Conservation (phyloP, 2,113 vertebrate genomes). For the Megalops atlanticus region DNA sequence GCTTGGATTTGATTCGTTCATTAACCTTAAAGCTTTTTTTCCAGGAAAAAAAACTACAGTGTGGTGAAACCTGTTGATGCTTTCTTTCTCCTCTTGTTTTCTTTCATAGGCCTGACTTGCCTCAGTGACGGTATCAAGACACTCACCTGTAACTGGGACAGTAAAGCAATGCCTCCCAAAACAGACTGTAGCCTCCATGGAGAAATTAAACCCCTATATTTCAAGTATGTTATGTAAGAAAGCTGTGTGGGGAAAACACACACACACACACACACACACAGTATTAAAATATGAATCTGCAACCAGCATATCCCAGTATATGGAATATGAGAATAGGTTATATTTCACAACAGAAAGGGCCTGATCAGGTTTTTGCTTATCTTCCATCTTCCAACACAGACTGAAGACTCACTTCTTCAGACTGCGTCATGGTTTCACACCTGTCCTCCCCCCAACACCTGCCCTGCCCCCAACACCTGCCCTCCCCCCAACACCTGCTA, state of each 20-base stretch:
- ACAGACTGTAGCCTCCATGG: conserved; percentile 45
- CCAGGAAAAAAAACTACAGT: background rate
- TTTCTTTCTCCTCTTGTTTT: background rate
- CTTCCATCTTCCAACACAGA: too few species aligned
- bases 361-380: too few species aligned
- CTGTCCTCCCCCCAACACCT: too few species aligned
- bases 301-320: background rate
- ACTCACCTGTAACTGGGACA: conserved; percentile 56
- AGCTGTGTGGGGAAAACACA: background rate
- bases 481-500: too few species aligned
- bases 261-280: too few species aligned
- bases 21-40: background rate
- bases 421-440: too few species aligned
- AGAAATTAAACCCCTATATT: accelerated
- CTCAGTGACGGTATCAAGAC: conserved; percentile 55
- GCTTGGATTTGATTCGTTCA: background rate
- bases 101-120: conserved; percentile 14
- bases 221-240: too few species aligned
- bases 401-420: too few species aligned
- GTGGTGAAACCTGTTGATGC: background rate
- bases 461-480: too few species aligned
- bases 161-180: background rate
- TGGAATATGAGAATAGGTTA: background rate
- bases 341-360: background rate
- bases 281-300: too few species aligned